Percentiles rank a stretch among this genome's conserved stretches.
Evolutionary conservation across 2,797 vertebrate genomes (phyloP).

Genomic region (Champsocephalus gunnari): DNA sequence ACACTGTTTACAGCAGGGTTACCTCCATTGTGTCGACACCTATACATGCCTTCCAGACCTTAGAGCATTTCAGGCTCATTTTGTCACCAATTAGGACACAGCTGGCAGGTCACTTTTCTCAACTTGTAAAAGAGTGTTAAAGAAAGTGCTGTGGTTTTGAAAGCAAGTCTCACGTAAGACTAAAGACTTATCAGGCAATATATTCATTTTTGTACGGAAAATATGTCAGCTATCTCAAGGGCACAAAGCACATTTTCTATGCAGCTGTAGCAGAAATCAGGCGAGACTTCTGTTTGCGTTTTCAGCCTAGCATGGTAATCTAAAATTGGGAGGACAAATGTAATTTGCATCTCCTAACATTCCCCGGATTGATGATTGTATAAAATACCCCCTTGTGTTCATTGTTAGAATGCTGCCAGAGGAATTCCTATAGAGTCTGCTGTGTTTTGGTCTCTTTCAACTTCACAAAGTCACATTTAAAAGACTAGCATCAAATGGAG

Average conservation of each 20-base stretch:
- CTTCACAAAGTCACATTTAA: conserved; percentile 41
- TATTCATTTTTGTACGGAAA: conserved; percentile 26
- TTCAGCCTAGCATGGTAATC: conserved; percentile 21
- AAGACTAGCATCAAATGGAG: conserved; percentile 43
- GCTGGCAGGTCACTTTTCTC: conserved; percentile 32
- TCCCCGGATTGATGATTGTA: conserved; percentile 24
- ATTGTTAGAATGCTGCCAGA: conserved; percentile 37
- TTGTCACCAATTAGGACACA: conserved; percentile 63
- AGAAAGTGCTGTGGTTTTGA: conserved; percentile 21
- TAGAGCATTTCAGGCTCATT: conserved; percentile 44
- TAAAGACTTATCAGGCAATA: conserved; percentile 20
- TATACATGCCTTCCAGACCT: conserved; percentile 44
- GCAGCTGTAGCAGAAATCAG: conserved; percentile 9
- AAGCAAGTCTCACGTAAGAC: conserved; percentile 14
- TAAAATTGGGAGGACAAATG: conserved; percentile 40
- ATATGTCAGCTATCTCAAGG: conserved; percentile 20
- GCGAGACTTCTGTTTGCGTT: background rate
- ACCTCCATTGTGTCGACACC: conserved; percentile 44
- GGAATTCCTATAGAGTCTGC: conserved; percentile 20
- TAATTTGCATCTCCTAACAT: conserved; percentile 40
- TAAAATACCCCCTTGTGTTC: conserved; percentile 35
- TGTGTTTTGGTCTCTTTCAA: conserved; percentile 46
- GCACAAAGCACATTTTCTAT: conserved; percentile 27
- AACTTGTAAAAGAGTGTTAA: conserved; percentile 15
- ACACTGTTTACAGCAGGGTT: conserved; percentile 33